Conservation (phyloP, 2,113 vertebrate genomes). For the Erythrolamprus reginae region DNA sequence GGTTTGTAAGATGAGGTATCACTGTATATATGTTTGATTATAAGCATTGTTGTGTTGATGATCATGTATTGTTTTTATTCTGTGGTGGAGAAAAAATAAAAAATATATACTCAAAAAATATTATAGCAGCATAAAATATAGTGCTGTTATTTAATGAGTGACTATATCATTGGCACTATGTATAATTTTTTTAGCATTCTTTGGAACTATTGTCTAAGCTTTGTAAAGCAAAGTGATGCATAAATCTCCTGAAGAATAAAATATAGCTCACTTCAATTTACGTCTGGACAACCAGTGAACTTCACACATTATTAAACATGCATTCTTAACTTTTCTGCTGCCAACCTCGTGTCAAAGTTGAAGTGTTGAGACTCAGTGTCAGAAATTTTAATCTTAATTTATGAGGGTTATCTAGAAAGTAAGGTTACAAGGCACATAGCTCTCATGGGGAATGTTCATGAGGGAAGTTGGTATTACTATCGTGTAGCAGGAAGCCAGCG, state of each 20-base stretch:
- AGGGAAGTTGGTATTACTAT: no score
- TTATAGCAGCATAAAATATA: background rate
- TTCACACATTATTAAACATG: background rate
- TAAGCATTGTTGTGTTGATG: no score
- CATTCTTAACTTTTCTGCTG: background rate
- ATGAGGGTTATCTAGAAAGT: no score
- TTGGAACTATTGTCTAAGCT: conserved; percentile 20
- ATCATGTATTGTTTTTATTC: no score
- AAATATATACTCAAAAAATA: no score
- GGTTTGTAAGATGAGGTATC: no score
- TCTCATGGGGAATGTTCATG: no score
- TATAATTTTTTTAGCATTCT: conserved; percentile 5
- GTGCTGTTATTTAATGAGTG: background rate
- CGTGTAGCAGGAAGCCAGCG: no score
- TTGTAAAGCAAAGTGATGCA: conserved; percentile 3
- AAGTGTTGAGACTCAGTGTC: background rate
- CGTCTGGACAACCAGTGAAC: conserved; percentile 6
- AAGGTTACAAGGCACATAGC: no score
- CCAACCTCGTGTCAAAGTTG: background rate
- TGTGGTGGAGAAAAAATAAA: no score
- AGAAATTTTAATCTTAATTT: conserved; percentile 4
- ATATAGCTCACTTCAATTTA: background rate
- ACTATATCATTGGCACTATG: background rate
- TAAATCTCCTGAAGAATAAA: conserved; percentile 21
- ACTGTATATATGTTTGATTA: no score